Base-by-base conservation (phyloP, 2,797 vertebrate genomes). In the Gastrophryne carolinensis region DNA sequence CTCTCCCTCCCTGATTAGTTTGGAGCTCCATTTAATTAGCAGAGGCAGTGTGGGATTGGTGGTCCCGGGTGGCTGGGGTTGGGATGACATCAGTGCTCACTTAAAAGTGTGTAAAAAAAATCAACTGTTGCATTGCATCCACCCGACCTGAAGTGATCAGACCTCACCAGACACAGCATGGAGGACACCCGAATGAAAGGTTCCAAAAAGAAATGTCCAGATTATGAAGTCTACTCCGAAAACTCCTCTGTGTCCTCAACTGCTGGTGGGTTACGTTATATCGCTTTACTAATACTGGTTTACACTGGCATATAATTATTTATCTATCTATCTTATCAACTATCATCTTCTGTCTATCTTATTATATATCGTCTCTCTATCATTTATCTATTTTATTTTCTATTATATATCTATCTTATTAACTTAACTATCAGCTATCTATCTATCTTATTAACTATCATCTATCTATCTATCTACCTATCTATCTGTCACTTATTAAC, bases 221-320 rank as follows among this genome's bases (percentile, higher is more conserved):
- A 70, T 2, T 77, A 77, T 49, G 74, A 77, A 29, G 66, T 70
- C 24, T 77, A 77, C 53, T 70, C 66, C 1, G 74, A 77, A 62
- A 70, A 70, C 13, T 21, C 56, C 17, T 49, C 74, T 3, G 74
- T 77, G n/a, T 70, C 74, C 24, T 77, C 74, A 41, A 70, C 74
- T 3, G 74, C 74, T 3, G 74, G 74, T 77, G 34, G 9, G 52
- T 32, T 1, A n/a, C n/a, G 21, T 8, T 4, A 37, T 1, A 47
- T 19, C 23, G 30, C n/a, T n/a, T n/a, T n/a, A n/a, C n/a, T n/a
- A n/a, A n/a, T n/a, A n/a, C n/a, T n/a, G n/a, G n/a, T n/a, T n/a
- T n/a, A n/a, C n/a, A n/a, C 61, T 39, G 13, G 21, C 6, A n/a
- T 6, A 21, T 21, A 60, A 15, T 3, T 1, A 52, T 12, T 2